Base-by-base conservation (phyloP, 2,113 vertebrate genomes). In the Orycteropus afer region DNA sequence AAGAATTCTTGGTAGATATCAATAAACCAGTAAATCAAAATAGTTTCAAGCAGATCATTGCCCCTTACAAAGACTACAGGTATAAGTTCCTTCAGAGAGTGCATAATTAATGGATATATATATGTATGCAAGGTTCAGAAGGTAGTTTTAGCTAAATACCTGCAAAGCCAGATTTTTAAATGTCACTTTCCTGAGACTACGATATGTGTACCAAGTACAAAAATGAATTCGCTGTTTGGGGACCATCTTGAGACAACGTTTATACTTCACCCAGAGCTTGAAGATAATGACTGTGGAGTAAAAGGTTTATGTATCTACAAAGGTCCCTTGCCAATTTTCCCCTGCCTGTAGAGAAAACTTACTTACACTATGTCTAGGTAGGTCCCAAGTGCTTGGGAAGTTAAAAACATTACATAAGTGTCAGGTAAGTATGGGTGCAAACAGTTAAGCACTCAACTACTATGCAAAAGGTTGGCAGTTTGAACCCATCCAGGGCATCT, bases 1-100 rank as follows among this genome's bases (percentile, higher is more conserved):
- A 97, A 95, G 71, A 95, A 95, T 96, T 97, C 91, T 95, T 94
- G 47, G 95, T 95, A 71, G 42, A 59, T 92, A 96, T 90, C 90
- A 94, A 95, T 89, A 96, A 74, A 73, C 81, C 65, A 97, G 74
- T 69, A 96, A 96, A 97, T 96, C 88, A 97, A 92, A 97, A 95
- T 1, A 73, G 7, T 69, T 89, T 40, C 93, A 89, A 84, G 82
- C 61, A 93, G 45, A 42, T 67, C 87, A 97, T 93, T 93, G 63
- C 42, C 69, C 90, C 85, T 93, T 55, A 88, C 37, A 95, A 78
- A 95, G 59, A 96, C 25, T 92, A 67, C 2, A 59, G 34, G 77
- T 97, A 95, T 67, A 82, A 93, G 78, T 22, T 74, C 34, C 61
- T 95, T 14, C 20, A 87, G 32, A 95, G 3, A 71, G 23, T 76